A percentile compares a stretch with the other conserved stretches of the same genome.
These are phyloP conservation scores for Thalpophila matura DNA, from an alignment of 2,888 invertebrate genomes.

Conservation along the genomic window DNA sequence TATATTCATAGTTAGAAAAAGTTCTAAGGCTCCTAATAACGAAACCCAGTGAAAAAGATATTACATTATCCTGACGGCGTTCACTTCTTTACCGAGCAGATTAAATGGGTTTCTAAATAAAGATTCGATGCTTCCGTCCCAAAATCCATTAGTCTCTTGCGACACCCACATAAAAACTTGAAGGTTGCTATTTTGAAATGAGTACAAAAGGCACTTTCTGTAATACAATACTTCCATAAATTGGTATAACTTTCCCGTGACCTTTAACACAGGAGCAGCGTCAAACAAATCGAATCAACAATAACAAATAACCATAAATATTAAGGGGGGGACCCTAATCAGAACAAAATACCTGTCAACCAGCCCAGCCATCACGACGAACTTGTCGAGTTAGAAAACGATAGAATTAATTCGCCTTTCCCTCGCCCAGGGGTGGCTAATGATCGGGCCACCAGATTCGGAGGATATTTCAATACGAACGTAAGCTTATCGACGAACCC, in stretches of 20 bases:
- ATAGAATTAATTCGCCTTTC: slow-evolving; percentile 56
- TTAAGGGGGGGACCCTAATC: slow-evolving; percentile 59
- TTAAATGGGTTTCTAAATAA: slow-evolving; percentile 23
- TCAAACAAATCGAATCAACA: slow-evolving; percentile 49
- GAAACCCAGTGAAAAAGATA: no score
- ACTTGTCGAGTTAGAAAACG: slow-evolving; percentile 58
- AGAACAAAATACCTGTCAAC: slow-evolving; percentile 63
- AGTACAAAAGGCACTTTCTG: not conserved
- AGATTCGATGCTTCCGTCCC: slow-evolving; percentile 17
- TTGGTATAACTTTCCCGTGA: slow-evolving; percentile 7
- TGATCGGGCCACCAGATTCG: slow-evolving; percentile 48
- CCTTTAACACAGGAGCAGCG: slow-evolving; percentile 17
- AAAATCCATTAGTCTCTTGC: slow-evolving; percentile 8
- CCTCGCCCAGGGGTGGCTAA: slow-evolving; percentile 22
- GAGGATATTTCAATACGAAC: slow-evolving; percentile 50
- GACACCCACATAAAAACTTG: slow-evolving; percentile 1
- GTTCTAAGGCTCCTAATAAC: no score
- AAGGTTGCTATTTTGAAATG: not conserved
- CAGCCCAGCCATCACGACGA: slow-evolving; percentile 43
- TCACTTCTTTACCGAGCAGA: slow-evolving; percentile 21
- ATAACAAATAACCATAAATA: slow-evolving; percentile 57
- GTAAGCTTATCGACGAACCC: slow-evolving; percentile 51
- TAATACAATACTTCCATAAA: slow-evolving; percentile 12
- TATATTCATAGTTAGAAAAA: not conserved
- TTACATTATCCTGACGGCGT: no score